Evolutionary conservation across 1,140 invertebrate species (phyloP), one percentile per base, ranked within the genome.

Genomic region (Luehdorfia chinensis): DNA sequence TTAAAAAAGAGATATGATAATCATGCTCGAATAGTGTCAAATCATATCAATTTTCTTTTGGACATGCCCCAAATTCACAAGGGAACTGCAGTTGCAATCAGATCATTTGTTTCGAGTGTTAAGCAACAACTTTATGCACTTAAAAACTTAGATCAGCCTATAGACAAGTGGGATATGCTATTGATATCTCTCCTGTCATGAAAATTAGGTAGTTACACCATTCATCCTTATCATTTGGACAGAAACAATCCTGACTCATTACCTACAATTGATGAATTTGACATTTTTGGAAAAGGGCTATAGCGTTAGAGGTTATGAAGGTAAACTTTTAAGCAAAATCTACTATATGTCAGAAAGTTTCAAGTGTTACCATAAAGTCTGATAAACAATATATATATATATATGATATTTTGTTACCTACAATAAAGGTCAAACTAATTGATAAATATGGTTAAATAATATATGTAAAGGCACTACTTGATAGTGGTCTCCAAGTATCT

Each of bases 131-230:
- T 43, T 1, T 9, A 28, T 33, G 44, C 59, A 14, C 28, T 56
- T 25, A 56, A 57, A 56, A 62, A 66, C 36, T 48, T 66, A 18
- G 31, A 50, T 4, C 39, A 57, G 55, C n/a, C n/a, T n/a, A n/a
- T n/a, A n/a, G n/a, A n/a, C n/a, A n/a, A n/a, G n/a, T n/a, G n/a
- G n/a, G n/a, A 62, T 28, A 56, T 59, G 52, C 18, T 62, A n/a
- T 23, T 66, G 8, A 50, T 57, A 19, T 52, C 30, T 5, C 47
- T 55, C 15, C 48, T 55, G 21, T 15, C 28, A 11, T 49, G 19
- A 23, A 63, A 63, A 15, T 19, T 58, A 6, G 55, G 58, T 47
- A 11, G 16, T 36, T 47, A 49, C 31, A 61, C 52, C 1, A 45
- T 32, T 19, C 15, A 50, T 16, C 44, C 59, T 2, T 62, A 36